phyloP scores from a whole-genome alignment of 30 jellyfish, hydroid and myxozoan genomes.

The Aurelia aurita region DNA sequence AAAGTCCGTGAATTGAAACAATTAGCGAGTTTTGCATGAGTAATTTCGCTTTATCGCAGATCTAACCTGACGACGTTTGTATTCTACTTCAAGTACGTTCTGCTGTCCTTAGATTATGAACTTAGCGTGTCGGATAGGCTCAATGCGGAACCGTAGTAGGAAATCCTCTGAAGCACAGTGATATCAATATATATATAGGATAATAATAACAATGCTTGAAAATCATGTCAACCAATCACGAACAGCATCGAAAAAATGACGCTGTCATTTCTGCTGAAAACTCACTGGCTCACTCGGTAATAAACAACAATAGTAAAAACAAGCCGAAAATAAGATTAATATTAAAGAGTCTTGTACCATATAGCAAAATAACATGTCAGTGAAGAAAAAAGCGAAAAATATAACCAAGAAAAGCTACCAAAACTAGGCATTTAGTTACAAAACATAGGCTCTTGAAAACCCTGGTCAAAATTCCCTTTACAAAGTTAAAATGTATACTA shows the following conservation, averaged over 20 bases:
- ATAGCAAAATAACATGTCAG: conserved; percentile 77
- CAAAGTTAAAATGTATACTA: conserved; percentile 83
- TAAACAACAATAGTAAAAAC: conserved; percentile 70
- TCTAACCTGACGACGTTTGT: no score
- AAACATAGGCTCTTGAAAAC: conserved; percentile 96
- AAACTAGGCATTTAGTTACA: conserved; percentile 86
- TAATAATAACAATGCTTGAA: conserved; percentile 65
- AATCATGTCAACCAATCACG: conserved; percentile 64
- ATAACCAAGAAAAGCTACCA: conserved; percentile 90
- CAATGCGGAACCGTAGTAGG: conserved; percentile 13
- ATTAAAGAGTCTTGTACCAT: conserved; percentile 69
- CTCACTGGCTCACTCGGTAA: conserved; percentile 67
- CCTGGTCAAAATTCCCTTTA: conserved; percentile 96
- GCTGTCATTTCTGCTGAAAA: conserved; percentile 65
- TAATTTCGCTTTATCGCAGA: no score
- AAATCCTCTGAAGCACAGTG: conserved; percentile 37
- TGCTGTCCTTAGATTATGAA: not conserved
- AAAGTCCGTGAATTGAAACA: no score
- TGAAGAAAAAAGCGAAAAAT: conserved; percentile 64
- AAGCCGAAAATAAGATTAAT: conserved; percentile 72
- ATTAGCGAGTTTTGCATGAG: no score
- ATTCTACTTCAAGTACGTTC: no score
- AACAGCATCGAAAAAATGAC: conserved; percentile 69
- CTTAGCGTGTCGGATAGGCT: not conserved
- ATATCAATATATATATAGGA: conserved; percentile 41